These are phyloP conservation scores for Stenichneumon culpator DNA, from an alignment of 2,888 invertebrate genomes.

Conservation along the genomic window DNA sequence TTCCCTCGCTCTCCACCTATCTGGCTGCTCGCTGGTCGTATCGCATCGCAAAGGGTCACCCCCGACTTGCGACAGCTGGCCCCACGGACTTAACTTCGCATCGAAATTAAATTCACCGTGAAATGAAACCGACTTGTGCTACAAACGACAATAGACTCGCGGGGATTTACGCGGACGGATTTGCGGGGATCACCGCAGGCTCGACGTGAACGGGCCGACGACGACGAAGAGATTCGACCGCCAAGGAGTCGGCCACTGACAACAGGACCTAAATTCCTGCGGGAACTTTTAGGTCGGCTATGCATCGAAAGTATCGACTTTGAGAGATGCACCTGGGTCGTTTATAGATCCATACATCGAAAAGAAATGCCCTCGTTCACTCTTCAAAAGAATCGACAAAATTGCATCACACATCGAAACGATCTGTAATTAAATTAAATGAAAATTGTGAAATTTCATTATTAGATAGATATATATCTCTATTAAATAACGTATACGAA, in stretches of 20 bases:
- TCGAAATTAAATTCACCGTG: conserved; percentile 84
- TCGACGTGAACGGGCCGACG: conserved; percentile 46
- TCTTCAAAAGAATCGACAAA: background rate
- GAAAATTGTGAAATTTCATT: background rate
- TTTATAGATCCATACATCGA: background rate
- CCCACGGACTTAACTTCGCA: conserved; percentile 79
- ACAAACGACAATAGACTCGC: conserved; percentile 77
- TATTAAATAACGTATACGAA: too few relatives aligned
- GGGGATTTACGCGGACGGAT: conserved; percentile 81
- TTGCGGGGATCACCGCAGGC: conserved; percentile 76
- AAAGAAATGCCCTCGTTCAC: background rate
- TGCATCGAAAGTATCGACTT: conserved; percentile 38
- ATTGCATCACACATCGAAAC: background rate
- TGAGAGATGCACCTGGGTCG: conserved; percentile 56
- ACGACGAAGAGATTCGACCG: conserved; percentile 28
- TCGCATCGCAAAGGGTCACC: conserved; percentile 78
- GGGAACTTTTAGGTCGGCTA: conserved; percentile 22
- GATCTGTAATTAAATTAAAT: background rate
- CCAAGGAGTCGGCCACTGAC: conserved; percentile 31
- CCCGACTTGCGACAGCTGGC: conserved; percentile 78
- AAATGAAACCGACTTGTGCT: conserved; percentile 81
- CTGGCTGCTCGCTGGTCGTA: conserved; percentile 34
- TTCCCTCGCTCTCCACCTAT: conserved; percentile 65
- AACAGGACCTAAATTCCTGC: conserved; percentile 39
- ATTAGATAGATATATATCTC: too few relatives aligned